Base-by-base conservation (phyloP, 2,113 vertebrate genomes). In the Panurus biarmicus region DNA sequence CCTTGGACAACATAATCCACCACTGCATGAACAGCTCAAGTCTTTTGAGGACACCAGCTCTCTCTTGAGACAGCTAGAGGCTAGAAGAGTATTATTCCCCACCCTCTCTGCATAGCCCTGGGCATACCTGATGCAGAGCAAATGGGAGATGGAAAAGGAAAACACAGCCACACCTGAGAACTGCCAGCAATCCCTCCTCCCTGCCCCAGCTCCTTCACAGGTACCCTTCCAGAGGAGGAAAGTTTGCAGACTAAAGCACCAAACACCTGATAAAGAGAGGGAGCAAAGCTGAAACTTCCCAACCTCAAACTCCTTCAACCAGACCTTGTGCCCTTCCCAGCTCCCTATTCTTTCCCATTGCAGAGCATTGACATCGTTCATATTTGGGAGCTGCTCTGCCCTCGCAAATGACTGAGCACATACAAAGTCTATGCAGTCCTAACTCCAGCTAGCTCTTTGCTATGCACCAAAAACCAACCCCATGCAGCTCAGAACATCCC, bases 391-490 rank as follows among this genome's bases (percentile, higher is more conserved):
- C 67, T 42, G 71, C 71, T 74, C 64, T 72, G 75, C 54, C 65
- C 91, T 89, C 10, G 0, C 16, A 2, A 94, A 81, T 36, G 83
- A 84, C 83, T 66, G 92, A 88, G 85, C 79, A 64, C 70, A 81
- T 85, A 74, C 36, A n/a, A 74, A 70, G 67, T 85, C 87, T 80
- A 85, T 53, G 81, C 89, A 95, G 89, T 36, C 87, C 75, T 71
- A 60, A 83, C 81, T 89, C 78, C 66, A 85, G 72, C 62, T 70
- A 85, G 71, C 54, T 92, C 87, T 92, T 91, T 87, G 91, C 87
- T 92, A n/a, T 2, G 44, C 89, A 94, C 74, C 89, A 89, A 80
- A 82, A 85, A 4, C 7, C 47, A 84, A 26, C 70, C 73, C 87
- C 8, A 31, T 38, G 33, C 54, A 28, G 74, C 74, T 82, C 89